Base-by-base conservation (phyloP, 1,140 invertebrate genomes). In the Cyclina sinensis region DNA sequence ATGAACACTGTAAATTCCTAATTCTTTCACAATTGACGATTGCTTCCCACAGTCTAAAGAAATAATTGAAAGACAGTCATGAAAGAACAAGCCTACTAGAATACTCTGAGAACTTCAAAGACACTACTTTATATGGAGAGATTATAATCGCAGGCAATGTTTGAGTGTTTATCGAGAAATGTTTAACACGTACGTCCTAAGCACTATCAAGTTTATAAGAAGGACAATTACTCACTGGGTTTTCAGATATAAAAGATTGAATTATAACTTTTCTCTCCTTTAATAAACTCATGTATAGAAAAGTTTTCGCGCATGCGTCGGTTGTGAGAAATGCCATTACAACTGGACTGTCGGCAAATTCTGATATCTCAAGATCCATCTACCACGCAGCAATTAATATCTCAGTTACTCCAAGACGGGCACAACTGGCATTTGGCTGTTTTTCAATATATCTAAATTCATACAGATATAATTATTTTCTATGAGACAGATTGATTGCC, bases 161-260 rank as follows among this genome's bases (percentile, higher is more conserved):
- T n/a, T n/a, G n/a, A n/a, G n/a, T n/a, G n/a, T n/a, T n/a, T n/a
- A n/a, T n/a, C n/a, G n/a, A n/a, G n/a, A n/a, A n/a, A n/a, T n/a
- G n/a, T n/a, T n/a, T n/a, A n/a, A n/a, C n/a, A n/a, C n/a, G n/a
- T n/a, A n/a, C n/a, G n/a, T n/a, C n/a, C n/a, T n/a, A n/a, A n/a
- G n/a, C n/a, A n/a, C n/a, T n/a, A n/a, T n/a, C n/a, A n/a, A n/a
- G n/a, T n/a, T n/a, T n/a, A n/a, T 14, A 43, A 43, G 14, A 43
- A 43, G 5, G 57, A 62, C 27, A 27, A 7, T 62, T 62, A 62
- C 57, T 62, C 27, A 62, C 57, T 1, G 24, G 14, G 7, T 62
- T 62, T 62, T 62, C n/a, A 11, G 9, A n/a, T 62, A 62, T n/a
- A 62, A 62, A 62, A 62, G 57, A 62, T 62, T 62, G 57, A 62